Conservation (phyloP, 2,888 invertebrate genomes). For the Cheilosia vernalis region DNA sequence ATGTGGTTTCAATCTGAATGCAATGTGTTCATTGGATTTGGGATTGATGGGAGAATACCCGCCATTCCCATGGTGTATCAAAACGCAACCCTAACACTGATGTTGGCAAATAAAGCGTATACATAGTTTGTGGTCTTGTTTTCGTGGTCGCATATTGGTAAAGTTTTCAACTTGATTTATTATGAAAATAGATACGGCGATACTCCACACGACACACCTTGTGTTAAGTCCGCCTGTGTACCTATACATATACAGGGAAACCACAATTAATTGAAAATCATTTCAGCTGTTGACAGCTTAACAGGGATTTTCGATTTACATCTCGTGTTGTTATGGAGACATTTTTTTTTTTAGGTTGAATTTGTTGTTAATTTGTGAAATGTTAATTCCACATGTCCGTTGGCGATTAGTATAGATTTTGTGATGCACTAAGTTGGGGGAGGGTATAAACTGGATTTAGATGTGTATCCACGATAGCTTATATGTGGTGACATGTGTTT, state of each 20-base stretch:
- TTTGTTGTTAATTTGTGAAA: constrained; percentile 33
- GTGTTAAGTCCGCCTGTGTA: not conserved
- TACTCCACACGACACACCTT: not conserved
- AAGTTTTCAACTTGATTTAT: constrained; percentile 6
- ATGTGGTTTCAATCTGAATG: constrained; percentile 51
- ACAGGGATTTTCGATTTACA: constrained; percentile 48
- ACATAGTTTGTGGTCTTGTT: constrained; percentile 40
- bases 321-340: not conserved
- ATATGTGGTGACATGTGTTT: not conserved
- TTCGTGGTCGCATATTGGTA: not conserved
- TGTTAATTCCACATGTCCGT: constrained; percentile 15
- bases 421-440: not conserved
- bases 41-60: constrained; percentile 38
- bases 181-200: constrained; percentile 32
- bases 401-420: constrained; percentile 13
- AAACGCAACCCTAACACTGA: constrained; percentile 43
- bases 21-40: constrained; percentile 21
- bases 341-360: constrained; percentile 1
- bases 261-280: constrained; percentile 53
- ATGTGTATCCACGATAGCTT: not conserved
- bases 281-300: constrained; percentile 47
- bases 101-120: constrained; percentile 43
- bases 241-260: not conserved
- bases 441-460: constrained; percentile 9
- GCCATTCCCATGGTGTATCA: constrained; percentile 47